Evolutionary conservation across 2,888 invertebrate genomes (phyloP), one percentile per base, ranked within the genome.

Genomic region (Ommatoiulus sabulosus): DNA sequence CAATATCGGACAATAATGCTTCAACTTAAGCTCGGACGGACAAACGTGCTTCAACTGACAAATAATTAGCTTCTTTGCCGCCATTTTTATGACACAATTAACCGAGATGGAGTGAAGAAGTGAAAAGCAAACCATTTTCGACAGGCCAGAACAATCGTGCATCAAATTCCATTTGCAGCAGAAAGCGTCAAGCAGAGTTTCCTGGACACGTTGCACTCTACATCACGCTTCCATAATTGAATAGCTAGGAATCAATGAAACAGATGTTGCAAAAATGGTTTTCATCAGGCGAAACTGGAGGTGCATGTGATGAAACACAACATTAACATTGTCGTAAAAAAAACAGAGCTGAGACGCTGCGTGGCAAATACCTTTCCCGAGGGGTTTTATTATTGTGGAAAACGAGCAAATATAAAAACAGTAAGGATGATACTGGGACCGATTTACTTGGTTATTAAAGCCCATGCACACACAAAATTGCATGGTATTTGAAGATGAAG

Each of bases 181-280:
- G 17, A 63, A n/a, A n/a, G 63, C 63, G 72, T 72, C 72, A 24
- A 72, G 72, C 72, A 20, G 10, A 3, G 24, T 72, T 72, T 72
- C 57, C 57, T 72, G 72, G 72, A 72, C 3, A 17, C 72, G 24
- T 72, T 72, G 24, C 72, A 72, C 24, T 4, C 7, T 24, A 24
- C 72, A 72, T 72, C 72, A 72, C 72, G 72, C 24, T 72, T 72
- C 72, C 72, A 72, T 72, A 72, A 72, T 72, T 72, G 72, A 72
- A 72, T 72, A 72, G 72, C 24, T 72, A 5, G 24, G 72, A 72
- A 72, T 72, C 72, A 72, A 72, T 72, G 72, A 72, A 72, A 72
- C 72, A 63, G 57, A 72, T 72, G 72, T 72, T 20, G 72, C 24
- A 72, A 72, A 72, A 72, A 72, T 72, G 72, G 72, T 72, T 72